A percentile compares a stretch with the other conserved stretches of the same genome.
phyloP scores from a whole-genome alignment of 2,888 invertebrate genomes.

The Sepioteuthis lessoniana region DNA sequence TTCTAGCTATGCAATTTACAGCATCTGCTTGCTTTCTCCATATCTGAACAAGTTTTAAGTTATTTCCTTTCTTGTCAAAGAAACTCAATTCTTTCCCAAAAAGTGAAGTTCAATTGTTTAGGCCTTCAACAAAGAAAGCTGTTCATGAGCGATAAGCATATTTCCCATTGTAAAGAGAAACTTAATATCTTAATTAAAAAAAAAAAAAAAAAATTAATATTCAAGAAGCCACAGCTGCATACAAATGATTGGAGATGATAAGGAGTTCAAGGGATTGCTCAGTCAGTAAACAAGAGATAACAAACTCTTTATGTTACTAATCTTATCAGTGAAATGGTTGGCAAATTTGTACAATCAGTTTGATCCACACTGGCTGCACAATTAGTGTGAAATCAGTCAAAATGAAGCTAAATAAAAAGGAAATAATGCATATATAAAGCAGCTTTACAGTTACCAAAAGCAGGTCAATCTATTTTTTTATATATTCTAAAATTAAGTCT shows the following conservation, averaged over 20 bases:
- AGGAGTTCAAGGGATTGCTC: background rate
- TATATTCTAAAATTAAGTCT: too few relatives aligned
- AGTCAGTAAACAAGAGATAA: background rate
- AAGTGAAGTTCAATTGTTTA: background rate
- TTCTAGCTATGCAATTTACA: too few relatives aligned
- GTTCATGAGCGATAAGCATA: background rate
- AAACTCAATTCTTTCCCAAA: background rate
- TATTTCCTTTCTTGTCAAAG: background rate
- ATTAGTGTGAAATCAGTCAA: too few relatives aligned
- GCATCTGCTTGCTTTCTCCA: background rate
- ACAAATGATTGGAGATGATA: background rate
- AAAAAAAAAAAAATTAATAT: background rate
- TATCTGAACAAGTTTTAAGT: background rate
- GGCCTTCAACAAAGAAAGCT: background rate
- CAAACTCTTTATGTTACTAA: too few relatives aligned
- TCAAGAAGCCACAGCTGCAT: background rate
- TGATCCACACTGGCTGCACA: too few relatives aligned
- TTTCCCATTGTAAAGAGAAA: background rate
- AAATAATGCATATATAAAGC: too few relatives aligned
- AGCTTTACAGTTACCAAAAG: too few relatives aligned
- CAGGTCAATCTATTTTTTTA: too few relatives aligned
- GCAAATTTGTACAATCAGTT: too few relatives aligned
- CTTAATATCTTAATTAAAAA: background rate
- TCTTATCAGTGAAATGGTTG: too few relatives aligned
- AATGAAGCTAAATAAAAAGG: too few relatives aligned